Conservation (phyloP, 2,113 vertebrate species). For the Spheniscus mendiculus region DNA sequence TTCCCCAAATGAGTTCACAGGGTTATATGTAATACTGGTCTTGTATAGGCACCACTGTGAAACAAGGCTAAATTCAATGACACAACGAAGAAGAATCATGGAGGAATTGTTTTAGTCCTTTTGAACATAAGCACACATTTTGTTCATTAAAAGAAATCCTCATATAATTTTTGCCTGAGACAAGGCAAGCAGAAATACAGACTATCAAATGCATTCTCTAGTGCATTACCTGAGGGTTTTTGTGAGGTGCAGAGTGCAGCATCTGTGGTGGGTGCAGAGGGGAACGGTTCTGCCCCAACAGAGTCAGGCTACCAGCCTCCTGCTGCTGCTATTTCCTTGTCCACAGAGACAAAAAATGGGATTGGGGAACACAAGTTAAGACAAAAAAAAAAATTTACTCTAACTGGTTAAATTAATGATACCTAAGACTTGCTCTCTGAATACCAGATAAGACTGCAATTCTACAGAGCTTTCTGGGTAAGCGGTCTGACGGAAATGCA, state of each 20-base stretch:
- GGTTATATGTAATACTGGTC: constrained; percentile 30
- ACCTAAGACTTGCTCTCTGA: background rate
- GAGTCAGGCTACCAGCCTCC: background rate
- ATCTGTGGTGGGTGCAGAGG: rapidly evolving
- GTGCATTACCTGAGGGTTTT: background rate
- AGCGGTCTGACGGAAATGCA: background rate
- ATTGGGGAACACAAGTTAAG: background rate
- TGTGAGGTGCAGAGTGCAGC: background rate
- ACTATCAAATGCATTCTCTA: background rate
- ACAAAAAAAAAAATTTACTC: background rate
- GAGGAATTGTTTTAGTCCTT: background rate
- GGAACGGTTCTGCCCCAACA: background rate
- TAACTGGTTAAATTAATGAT: background rate
- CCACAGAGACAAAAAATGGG: background rate
- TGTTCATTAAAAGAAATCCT: background rate
- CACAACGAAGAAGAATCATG: background rate
- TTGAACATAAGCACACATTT: background rate
- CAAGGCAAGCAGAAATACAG: background rate
- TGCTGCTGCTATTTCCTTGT: background rate
- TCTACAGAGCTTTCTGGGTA: background rate
- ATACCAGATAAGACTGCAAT: background rate
- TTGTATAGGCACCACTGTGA: background rate
- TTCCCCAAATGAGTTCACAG: constrained; percentile 23
- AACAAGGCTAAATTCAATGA: background rate
- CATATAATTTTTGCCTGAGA: background rate